These are phyloP conservation scores for Araneus ventricosus DNA, from an alignment of 1,140 invertebrate genomes.

Conservation along the genomic window DNA sequence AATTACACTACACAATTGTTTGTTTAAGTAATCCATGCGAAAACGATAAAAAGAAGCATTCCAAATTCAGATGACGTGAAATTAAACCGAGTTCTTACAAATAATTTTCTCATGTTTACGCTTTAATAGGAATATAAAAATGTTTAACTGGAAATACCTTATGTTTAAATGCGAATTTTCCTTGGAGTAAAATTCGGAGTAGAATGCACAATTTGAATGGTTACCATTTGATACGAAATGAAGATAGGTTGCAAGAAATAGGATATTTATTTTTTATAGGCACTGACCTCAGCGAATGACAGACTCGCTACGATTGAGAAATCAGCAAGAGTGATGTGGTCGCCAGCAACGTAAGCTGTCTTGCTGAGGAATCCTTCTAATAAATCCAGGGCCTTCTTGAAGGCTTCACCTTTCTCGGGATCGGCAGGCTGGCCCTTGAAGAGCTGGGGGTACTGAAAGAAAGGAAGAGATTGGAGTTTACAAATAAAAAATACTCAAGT, in stretches of 20 bases:
- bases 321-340: constrained; percentile 79
- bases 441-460: constrained; percentile 52
- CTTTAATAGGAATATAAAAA: too few relatives aligned
- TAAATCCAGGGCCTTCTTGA: constrained; percentile 76
- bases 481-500: too few relatives aligned
- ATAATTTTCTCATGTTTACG: too few relatives aligned
- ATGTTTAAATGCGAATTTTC: too few relatives aligned
- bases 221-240: background rate
- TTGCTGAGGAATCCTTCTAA: constrained; percentile 77
- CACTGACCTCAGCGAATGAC: constrained; percentile 76
- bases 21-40: too few relatives aligned
- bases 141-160: too few relatives aligned
- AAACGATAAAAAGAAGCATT: too few relatives aligned
- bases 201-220: background rate
- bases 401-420: constrained; percentile 70
- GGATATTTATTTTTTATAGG: too few relatives aligned
- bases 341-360: constrained; percentile 77
- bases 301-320: constrained; percentile 77
- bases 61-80: too few relatives aligned
- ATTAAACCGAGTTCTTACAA: too few relatives aligned
- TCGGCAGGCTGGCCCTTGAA: constrained; percentile 36
- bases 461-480: background rate
- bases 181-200: too few relatives aligned
- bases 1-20: too few relatives aligned
- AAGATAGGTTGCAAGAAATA: background rate